These are phyloP conservation scores for Latrodectus geometricus DNA, from an alignment of 1,140 invertebrate species.

Conservation along the genomic window DNA sequence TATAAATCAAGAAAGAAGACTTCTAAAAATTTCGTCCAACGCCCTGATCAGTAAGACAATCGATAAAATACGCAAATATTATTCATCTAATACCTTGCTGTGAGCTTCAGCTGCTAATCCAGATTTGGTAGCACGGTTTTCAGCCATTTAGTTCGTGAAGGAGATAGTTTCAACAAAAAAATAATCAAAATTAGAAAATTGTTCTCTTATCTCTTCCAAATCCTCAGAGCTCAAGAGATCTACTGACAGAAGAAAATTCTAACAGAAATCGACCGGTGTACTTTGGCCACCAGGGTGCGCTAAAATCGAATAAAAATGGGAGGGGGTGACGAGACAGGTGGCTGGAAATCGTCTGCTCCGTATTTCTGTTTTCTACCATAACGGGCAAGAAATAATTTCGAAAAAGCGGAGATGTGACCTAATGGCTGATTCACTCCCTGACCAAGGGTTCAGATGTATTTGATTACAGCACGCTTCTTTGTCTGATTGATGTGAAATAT, in stretches of 20 bases:
- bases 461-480: background rate
- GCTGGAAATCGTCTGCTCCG: background rate
- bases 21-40: background rate
- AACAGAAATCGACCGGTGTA: slow-evolving; percentile 46
- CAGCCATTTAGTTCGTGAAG: slow-evolving; percentile 76
- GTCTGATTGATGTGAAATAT: too few relatives aligned
- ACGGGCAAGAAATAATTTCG: background rate
- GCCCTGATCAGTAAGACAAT: background rate
- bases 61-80: background rate
- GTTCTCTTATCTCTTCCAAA: background rate
- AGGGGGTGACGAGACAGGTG: slow-evolving; percentile 4
- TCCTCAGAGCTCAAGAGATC: background rate
- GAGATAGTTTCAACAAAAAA: background rate
- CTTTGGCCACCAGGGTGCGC: slow-evolving; percentile 30
- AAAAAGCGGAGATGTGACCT: background rate
- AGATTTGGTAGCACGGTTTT: slow-evolving; percentile 89
- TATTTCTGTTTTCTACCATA: background rate
- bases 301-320: background rate
- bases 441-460: background rate
- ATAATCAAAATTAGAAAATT: slow-evolving; percentile 5
- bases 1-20: too few relatives aligned
- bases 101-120: slow-evolving; percentile 94
- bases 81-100: slow-evolving; percentile 78
- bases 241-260: background rate
- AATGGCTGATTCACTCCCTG: background rate